Base-by-base conservation (phyloP, 2,113 vertebrate species). In the Todiramphus chloris region DNA sequence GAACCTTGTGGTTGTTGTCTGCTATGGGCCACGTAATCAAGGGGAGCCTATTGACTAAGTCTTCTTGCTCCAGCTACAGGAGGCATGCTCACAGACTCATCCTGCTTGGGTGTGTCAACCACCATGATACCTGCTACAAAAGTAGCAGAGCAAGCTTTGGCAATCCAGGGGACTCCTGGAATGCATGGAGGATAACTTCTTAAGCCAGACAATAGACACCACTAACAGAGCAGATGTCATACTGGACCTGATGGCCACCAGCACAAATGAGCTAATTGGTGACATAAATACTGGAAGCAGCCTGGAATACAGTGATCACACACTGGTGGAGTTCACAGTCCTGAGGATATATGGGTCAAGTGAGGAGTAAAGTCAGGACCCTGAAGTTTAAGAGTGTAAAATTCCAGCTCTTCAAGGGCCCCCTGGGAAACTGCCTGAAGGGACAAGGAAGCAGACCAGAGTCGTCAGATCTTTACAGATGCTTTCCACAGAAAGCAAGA, bases 101-200 rank as follows among this genome's bases (percentile, higher is more conserved):
- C 44, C 37, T 51, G 23, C 37, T n/a, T 13, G 21, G 7, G 31
- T 21, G 28, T 23, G 66, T 72, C 64, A 72, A 43, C 9, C n/a
- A 60, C 21, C 30, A 5, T 20, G 25, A 55, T 16, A 66, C 10
- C 35, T 39, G 33, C 64, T 74, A 44, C 13, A 66, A 66, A 72
- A 73, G 27, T 3, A 72, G 27, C n/a, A 37, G 0, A 0, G 37
- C 3, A 16, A 87, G 13, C 13, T 37, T 15, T 35, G 13, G 21
- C 59, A 37, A 60, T 23, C 31, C 58, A 59, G 20, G 20, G 58
- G 33, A 46, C 28, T 82, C 25, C 18, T n/a, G 10, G 23, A 44
- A 3, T 28, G 28, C 35, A 37, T 2, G 3, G 19, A 6, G 6
- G 28, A 27, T 44, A 74, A 68, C 5, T 74, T 48, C 4, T 11